A percentile compares a stretch with the other conserved stretches of the same genome.
These are phyloP conservation scores for Drosophila simulans DNA, from an alignment of 1,140 invertebrate genomes.

Conservation along the genomic window DNA sequence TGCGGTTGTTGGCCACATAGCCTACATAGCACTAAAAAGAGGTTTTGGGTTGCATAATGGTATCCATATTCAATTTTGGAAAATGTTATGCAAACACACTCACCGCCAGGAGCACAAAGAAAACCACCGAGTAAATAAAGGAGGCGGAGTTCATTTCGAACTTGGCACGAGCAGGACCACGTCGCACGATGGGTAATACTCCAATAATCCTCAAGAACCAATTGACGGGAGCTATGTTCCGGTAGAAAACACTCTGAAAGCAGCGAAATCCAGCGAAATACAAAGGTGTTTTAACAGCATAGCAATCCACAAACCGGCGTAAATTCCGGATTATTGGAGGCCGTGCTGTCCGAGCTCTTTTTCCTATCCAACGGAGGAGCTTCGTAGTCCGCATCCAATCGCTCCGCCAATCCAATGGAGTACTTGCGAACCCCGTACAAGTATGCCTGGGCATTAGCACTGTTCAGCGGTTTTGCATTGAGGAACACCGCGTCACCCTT, in stretches of 20 bases:
- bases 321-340: conserved; percentile 67
- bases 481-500: conserved; percentile 73
- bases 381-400: conserved; percentile 65
- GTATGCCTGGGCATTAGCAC: conserved; percentile 70
- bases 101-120: conserved; percentile 85
- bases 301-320: conserved; percentile 51
- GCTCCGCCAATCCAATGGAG: conserved; percentile 74
- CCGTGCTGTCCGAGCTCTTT: conserved; percentile 60
- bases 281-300: too few species aligned
- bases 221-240: conserved; percentile 87
- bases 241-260: conserved; percentile 86
- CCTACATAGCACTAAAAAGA: conserved; percentile 85
- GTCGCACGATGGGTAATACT: conserved; percentile 86
- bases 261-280: background rate
- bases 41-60: background rate
- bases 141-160: conserved; percentile 85
- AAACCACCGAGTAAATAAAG: conserved; percentile 86
- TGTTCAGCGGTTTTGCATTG: conserved; percentile 77
- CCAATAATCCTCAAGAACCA: conserved; percentile 86
- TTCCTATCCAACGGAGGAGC: conserved; percentile 50
- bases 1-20: conserved; percentile 87
- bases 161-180: conserved; percentile 84
- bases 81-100: conserved; percentile 16
- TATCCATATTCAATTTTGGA: background rate
- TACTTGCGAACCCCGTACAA: conserved; percentile 72